Conservation (phyloP, 2,797 vertebrate species). For the Sitta carolinensis region DNA sequence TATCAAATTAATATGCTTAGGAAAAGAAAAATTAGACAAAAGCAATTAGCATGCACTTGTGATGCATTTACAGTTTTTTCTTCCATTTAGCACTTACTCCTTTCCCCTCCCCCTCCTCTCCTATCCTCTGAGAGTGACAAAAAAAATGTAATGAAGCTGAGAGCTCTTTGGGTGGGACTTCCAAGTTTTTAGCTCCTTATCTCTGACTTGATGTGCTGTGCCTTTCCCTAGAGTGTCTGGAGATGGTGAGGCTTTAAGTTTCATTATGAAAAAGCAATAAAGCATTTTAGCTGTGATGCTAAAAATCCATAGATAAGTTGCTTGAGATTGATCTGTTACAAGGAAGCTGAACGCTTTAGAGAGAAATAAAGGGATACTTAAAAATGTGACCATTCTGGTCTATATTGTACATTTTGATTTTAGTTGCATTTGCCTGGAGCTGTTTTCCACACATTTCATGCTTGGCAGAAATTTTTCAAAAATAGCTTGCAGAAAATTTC, state of each 20-base stretch:
- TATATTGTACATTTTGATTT: not conserved
- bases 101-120: not conserved
- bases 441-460: not conserved
- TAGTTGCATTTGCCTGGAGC: not conserved
- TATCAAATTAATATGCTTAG: conserved; percentile 40
- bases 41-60: conserved; percentile 35
- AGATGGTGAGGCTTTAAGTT: not conserved
- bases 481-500: not conserved
- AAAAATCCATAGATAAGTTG: not conserved
- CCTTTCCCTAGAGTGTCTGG: conserved; percentile 10
- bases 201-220: not conserved
- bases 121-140: not conserved
- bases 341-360: not conserved
- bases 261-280: conserved; percentile 35
- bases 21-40: not conserved
- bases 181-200: not conserved
- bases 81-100: conserved; percentile 28
- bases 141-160: conserved; percentile 3
- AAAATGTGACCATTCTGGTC: not conserved
- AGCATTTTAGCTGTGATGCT: conserved; percentile 13
- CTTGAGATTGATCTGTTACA: not conserved
- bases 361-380: not conserved
- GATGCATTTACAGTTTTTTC: conserved; percentile 7
- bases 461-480: not conserved
- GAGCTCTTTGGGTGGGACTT: conserved; percentile 44